A percentile compares a stretch with the other conserved stretches of the same genome.
These are phyloP conservation scores for Cyanoliseus patagonus DNA, from an alignment of 2,113 vertebrate genomes.

Conservation along the genomic window DNA sequence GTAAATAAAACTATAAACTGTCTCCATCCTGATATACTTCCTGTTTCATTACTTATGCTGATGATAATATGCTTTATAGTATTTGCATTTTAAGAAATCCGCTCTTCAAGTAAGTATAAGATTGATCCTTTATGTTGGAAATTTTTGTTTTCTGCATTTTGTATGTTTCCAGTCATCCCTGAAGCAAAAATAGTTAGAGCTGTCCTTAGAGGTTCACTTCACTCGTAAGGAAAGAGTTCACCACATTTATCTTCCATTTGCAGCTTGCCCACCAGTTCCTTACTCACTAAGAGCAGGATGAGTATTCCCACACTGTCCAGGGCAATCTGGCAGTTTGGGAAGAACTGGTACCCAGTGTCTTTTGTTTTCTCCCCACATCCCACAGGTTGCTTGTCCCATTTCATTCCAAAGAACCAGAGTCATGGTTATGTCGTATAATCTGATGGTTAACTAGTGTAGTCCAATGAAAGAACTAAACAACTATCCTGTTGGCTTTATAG, in stretches of 20 bases:
- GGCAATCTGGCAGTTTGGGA: neutral
- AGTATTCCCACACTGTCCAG: neutral
- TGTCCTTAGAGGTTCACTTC: neutral
- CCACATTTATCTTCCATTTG: neutral
- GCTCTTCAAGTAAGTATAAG: neutral
- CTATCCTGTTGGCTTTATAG: neutral
- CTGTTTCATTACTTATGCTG: neutral
- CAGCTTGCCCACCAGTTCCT: neutral
- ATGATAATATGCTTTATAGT: neutral
- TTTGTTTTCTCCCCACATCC: rapidly evolving
- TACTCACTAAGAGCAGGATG: neutral
- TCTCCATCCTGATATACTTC: neutral
- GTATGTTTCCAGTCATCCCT: neutral
- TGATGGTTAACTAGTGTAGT: neutral
- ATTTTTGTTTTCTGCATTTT: neutral
- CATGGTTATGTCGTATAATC: neutral
- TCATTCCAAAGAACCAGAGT: neutral
- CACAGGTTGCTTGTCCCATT: neutral
- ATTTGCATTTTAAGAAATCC: neutral
- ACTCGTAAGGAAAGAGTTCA: neutral
- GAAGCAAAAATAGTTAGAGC: neutral
- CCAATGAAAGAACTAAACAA: neutral
- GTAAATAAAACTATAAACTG: neutral
- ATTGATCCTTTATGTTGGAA: neutral
- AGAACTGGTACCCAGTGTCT: neutral